These are phyloP conservation scores for Drosophila tsacasi DNA, from an alignment of 1,140 invertebrate species.

Conservation along the genomic window DNA sequence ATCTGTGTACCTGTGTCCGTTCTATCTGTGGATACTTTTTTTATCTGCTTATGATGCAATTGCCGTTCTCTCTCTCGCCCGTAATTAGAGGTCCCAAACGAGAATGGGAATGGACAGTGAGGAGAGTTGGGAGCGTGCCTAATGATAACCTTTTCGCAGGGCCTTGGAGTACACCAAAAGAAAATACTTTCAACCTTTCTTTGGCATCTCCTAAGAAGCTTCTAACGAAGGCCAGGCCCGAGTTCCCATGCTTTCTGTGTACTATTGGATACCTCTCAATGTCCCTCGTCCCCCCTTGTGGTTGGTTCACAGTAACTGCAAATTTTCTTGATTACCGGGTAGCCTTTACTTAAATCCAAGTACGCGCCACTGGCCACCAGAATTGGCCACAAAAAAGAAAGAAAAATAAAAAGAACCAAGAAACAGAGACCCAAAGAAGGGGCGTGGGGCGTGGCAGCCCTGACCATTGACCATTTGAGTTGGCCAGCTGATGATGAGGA, in stretches of 20 bases:
- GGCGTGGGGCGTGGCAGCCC: slow-evolving; percentile 11
- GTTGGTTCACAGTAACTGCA: slow-evolving; percentile 55
- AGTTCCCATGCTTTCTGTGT: slow-evolving; percentile 18
- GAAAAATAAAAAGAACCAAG: background rate
- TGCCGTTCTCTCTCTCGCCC: slow-evolving; percentile 55
- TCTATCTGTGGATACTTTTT: background rate
- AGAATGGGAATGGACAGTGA: slow-evolving; percentile 23
- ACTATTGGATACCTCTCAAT: background rate
- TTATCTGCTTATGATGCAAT: slow-evolving; percentile 52
- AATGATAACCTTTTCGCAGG: slow-evolving; percentile 77
- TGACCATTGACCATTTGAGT: slow-evolving; percentile 48
- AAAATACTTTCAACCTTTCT: background rate
- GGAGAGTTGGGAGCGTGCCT: slow-evolving; percentile 67
- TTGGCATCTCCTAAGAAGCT: background rate
- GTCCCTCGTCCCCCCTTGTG: slow-evolving; percentile 1
- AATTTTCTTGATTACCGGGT: slow-evolving; percentile 79
- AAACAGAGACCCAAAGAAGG: slow-evolving; percentile 2
- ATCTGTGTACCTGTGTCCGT: slow-evolving; percentile 10
- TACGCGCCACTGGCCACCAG: slow-evolving; percentile 78
- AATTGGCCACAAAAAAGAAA: slow-evolving; percentile 12
- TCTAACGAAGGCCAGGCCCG: background rate
- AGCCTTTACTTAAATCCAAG: slow-evolving; percentile 63
- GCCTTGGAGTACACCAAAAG: background rate
- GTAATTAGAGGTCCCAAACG: slow-evolving; percentile 66
- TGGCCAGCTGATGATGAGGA: slow-evolving; percentile 34